Base-by-base conservation (phyloP, 92 coral and sea anemone species). In the Phenganax marumi region DNA sequence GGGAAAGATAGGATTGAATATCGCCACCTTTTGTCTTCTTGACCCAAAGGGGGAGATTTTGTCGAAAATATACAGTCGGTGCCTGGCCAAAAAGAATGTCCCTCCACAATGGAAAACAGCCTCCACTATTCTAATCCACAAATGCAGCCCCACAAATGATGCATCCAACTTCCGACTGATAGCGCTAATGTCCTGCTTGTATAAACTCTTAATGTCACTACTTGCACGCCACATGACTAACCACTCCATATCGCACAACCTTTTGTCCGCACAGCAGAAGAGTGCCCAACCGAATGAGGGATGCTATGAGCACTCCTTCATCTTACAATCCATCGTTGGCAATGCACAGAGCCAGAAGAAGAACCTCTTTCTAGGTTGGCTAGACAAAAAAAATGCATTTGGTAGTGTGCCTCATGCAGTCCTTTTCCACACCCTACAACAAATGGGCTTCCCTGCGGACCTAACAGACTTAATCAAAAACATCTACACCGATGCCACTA, bases 141-240 rank as follows among this genome's bases (percentile, higher is more conserved):
- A 75, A 50, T 3, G 53, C n/a, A 64, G 55, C 5, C 55, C 64
- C 47, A 50, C 46, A 6, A 56, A 19, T 11, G 62, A 52, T 46
- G 16, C 56, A 14, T 3, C 63, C 26, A 75, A 75, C 23, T 75
- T 75, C 65, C 80, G 80, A 10, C 80, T 64, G 0, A 75, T 75
- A 7, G 61, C 43, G 5, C 43, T 33, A 2, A 33, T 33, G 43
- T 33, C 43, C 43, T 33, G 43, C 2, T 50, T 69, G 3, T 69
- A 69, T 10, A 69, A 69, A 3, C n/a, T 21, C 0, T 33, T 24
- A 2, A 69, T 43, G 48, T 19, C 16, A 11, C 19, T 69, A 3
- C 0, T 69, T 0, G 75, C 75, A 0, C 16, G 43, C 43, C 43
- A 5, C 5, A 33, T 33, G 2, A 33, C 43, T 5, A 33, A 33